Conservation (phyloP, 2,113 vertebrate genomes). For the Numenius arquata region DNA sequence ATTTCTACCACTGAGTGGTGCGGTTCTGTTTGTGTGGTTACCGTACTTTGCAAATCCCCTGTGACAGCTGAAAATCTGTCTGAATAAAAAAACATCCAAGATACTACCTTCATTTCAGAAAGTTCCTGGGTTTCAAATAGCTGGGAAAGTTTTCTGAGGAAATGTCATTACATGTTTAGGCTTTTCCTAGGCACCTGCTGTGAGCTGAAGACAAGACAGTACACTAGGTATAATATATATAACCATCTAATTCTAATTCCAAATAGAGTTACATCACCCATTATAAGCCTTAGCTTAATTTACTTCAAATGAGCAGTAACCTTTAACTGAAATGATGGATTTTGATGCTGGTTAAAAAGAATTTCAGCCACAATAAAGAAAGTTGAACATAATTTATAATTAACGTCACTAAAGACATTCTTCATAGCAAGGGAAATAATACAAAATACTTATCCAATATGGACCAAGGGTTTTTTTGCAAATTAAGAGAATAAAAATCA, state of each 20-base stretch:
- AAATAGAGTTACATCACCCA: neutral
- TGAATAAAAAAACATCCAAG: neutral
- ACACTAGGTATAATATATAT: neutral
- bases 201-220: neutral
- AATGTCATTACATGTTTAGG: neutral
- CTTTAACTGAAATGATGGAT: neutral
- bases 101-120: neutral
- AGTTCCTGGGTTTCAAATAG: neutral
- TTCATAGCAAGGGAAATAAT: neutral
- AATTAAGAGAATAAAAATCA: neutral
- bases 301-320: neutral
- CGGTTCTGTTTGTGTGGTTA: neutral
- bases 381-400: neutral
- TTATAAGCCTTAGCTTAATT: neutral
- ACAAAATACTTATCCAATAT: neutral
- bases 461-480: neutral
- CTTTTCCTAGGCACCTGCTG: neutral
- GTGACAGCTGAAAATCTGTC: neutral
- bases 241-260: neutral
- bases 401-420: neutral
- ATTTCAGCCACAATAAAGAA: neutral
- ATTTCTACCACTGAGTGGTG: neutral
- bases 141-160: neutral
- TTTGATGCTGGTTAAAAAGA: neutral
- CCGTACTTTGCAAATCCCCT: neutral